phyloP scores from a whole-genome alignment of 2,888 invertebrate species.

The Leucophenga montana region DNA sequence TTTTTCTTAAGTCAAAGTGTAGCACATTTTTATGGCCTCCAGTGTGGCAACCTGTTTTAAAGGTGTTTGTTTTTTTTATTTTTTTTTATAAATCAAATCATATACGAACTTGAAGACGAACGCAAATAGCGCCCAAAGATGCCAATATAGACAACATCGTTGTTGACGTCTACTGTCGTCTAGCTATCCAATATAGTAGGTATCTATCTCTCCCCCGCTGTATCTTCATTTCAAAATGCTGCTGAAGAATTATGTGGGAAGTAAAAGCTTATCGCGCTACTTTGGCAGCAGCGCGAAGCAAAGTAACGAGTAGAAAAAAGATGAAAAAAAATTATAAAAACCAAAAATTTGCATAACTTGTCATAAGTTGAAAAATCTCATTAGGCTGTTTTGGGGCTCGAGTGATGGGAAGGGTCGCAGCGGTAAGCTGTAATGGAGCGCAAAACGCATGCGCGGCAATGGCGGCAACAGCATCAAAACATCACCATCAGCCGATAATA shows the following conservation, averaged over 20 bases:
- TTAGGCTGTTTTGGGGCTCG: slow-evolving; percentile 46
- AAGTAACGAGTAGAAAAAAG: neutral
- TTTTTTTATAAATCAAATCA: neutral
- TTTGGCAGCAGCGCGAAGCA: slow-evolving; percentile 2
- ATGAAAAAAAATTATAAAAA: slow-evolving; percentile 1
- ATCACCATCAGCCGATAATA: neutral
- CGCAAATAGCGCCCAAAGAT: slow-evolving; percentile 32
- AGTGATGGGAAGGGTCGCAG: neutral
- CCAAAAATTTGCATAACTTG: slow-evolving; percentile 62
- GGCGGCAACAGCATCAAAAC: slow-evolving; percentile 20
- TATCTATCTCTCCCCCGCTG: slow-evolving; percentile 44
- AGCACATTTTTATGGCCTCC: neutral
- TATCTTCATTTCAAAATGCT: neutral
- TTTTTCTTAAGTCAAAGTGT: neutral
- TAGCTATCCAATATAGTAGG: slow-evolving; percentile 24
- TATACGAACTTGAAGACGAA: slow-evolving; percentile 1
- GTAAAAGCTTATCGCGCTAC: slow-evolving; percentile 25
- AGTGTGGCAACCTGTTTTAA: neutral
- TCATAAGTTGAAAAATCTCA: slow-evolving; percentile 66
- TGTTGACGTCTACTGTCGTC: slow-evolving; percentile 24
- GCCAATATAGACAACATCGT: slow-evolving; percentile 46
- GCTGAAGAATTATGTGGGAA: slow-evolving; percentile 42
- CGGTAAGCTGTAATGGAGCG: neutral
- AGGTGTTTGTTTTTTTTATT: neutral
- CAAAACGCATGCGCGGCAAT: slow-evolving; percentile 54